Evolutionary conservation across 2,113 vertebrate species (phyloP).

Genomic region (Ictalurus furcatus): DNA sequence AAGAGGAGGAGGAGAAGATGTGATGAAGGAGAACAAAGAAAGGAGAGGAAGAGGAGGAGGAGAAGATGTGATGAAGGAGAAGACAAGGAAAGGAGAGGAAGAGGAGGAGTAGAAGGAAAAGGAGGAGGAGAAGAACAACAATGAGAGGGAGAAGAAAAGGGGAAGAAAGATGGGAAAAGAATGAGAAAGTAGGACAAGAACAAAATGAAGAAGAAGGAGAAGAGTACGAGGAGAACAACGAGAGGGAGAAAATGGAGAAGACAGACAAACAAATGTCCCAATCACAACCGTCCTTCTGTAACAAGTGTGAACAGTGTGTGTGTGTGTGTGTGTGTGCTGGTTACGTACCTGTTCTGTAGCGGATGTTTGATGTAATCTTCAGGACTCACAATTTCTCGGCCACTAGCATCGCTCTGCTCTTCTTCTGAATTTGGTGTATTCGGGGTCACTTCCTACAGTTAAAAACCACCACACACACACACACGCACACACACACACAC

Average conservation of each 20-base stretch:
- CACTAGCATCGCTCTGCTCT: conserved; percentile 77
- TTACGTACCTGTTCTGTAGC: conserved; percentile 88
- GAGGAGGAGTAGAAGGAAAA: not conserved
- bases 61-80: not conserved
- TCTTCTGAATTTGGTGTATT: conserved; percentile 83
- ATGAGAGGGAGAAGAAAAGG: not conserved
- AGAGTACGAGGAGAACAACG: too few species aligned
- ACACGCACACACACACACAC: not conserved
- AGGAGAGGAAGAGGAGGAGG: not conserved
- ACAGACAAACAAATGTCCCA: not conserved
- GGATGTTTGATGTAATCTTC: conserved; percentile 95
- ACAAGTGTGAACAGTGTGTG: too few species aligned
- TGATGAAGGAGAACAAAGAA: too few species aligned
- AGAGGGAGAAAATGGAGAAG: not conserved
- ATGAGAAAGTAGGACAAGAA: not conserved
- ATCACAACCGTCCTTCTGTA: too few species aligned
- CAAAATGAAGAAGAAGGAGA: not conserved
- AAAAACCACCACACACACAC: conserved; percentile 17
- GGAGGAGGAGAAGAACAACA: not conserved
- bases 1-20: not conserved
- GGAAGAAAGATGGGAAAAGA: not conserved
- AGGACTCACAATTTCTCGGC: conserved; percentile 83
- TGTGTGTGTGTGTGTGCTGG: not conserved
- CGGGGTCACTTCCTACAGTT: conserved; percentile 80
- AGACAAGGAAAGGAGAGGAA: too few species aligned